Conservation (phyloP, 2,113 vertebrate genomes). For the Boulengeromyrus knoepffleri region DNA sequence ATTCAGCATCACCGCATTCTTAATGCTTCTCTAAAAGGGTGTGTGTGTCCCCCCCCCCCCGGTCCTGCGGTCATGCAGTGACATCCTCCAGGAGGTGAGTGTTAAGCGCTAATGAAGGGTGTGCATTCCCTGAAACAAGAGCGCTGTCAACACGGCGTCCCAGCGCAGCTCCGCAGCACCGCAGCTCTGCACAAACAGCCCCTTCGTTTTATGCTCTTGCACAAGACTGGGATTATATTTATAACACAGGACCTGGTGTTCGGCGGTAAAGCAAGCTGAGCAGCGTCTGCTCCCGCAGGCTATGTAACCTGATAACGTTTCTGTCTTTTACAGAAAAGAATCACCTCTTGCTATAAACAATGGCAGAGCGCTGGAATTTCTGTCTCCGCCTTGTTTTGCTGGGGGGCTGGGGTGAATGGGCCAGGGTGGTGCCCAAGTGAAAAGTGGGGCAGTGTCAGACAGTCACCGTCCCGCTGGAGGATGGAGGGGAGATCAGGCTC, state of each 20-base stretch:
- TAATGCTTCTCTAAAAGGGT: not conserved
- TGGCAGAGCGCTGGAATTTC: not conserved
- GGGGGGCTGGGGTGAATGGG: not conserved
- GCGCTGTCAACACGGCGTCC: not conserved
- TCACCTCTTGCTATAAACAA: conserved; percentile 12
- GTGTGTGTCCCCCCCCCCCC: not conserved
- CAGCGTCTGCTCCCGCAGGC: conserved; percentile 19
- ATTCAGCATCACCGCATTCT: not conserved
- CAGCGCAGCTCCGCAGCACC: not conserved
- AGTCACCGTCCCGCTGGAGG: not conserved
- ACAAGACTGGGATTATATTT: not conserved
- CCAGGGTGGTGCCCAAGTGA: not conserved
- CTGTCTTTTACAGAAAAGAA: not conserved
- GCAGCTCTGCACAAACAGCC: not conserved
- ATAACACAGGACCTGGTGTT: not conserved
- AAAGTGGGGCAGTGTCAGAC: not conserved
- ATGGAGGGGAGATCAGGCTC: not conserved
- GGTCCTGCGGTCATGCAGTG: not conserved
- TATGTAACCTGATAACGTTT: not conserved
- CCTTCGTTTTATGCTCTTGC: not conserved
- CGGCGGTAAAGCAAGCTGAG: conserved; percentile 8
- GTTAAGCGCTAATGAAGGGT: not conserved
- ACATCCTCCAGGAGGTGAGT: not conserved
- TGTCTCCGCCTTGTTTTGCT: conserved; percentile 7
- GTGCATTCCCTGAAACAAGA: not conserved